phyloP scores from a whole-genome alignment of 1,140 invertebrate genomes.

The Sipha flava region DNA sequence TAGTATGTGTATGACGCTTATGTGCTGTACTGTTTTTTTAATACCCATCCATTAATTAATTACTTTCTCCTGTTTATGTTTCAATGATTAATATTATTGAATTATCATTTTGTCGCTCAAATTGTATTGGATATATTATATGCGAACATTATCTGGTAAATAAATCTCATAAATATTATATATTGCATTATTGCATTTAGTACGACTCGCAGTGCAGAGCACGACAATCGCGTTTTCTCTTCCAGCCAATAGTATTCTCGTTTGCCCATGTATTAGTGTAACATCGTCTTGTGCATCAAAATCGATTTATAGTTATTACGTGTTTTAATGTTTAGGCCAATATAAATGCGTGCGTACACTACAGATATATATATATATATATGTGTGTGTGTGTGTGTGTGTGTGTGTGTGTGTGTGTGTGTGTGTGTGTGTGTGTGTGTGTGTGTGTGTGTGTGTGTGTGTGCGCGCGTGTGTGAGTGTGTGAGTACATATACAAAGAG shows the following conservation, averaged over 20 bases:
- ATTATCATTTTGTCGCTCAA: neutral
- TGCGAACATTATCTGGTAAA: neutral
- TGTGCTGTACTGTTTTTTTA: neutral
- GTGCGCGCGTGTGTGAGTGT: neutral
- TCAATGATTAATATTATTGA: neutral
- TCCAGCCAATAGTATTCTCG: neutral
- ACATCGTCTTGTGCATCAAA: conserved; percentile 12
- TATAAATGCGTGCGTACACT: neutral
- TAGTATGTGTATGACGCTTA: neutral
- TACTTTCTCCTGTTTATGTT: neutral
- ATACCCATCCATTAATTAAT: neutral
- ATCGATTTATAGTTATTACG: conserved; percentile 21
- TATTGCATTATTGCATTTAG: neutral
- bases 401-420: neutral
- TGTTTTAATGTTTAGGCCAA: conserved; percentile 14
- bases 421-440: neutral
- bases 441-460: neutral
- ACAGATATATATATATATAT: neutral
- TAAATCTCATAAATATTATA: neutral
- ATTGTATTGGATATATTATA: neutral
- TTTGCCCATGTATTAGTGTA: neutral
- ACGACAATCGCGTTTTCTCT: neutral
- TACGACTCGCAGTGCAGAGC: neutral
- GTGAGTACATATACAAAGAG: neutral
- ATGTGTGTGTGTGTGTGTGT: neutral